Evolutionary conservation across 2,113 vertebrate species (phyloP).

Genomic region (Apaloderma vittatum): DNA sequence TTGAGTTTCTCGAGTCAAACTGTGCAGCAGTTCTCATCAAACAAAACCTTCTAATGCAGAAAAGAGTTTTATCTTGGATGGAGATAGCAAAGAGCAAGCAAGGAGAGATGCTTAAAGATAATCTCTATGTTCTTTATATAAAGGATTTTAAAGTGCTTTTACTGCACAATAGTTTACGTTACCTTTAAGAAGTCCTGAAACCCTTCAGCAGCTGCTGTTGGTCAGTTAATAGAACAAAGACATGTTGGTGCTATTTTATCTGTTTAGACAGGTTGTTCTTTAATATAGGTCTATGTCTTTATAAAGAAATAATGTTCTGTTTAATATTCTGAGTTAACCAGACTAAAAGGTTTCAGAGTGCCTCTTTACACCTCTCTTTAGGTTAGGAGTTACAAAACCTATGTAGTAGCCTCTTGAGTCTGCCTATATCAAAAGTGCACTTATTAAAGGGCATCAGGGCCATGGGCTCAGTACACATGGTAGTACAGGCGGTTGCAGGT

Average conservation of each 20-base stretch:
- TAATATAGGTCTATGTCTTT: neutral
- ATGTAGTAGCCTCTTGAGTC: neutral
- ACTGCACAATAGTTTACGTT: neutral
- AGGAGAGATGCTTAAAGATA: neutral
- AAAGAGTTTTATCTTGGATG: neutral
- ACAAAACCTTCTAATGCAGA: neutral
- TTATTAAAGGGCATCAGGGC: neutral
- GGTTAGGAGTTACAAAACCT: neutral
- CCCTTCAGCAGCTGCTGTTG: neutral
- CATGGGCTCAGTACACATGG: fast-evolving
- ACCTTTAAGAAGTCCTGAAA: neutral
- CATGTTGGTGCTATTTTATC: slow-evolving; percentile 46
- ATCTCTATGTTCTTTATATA: neutral
- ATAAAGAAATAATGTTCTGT: neutral
- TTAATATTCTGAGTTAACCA: neutral
- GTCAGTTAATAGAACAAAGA: neutral
- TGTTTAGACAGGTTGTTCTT: neutral
- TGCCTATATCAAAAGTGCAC: neutral
- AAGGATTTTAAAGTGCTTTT: neutral
- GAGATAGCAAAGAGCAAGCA: neutral
- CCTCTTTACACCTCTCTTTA: neutral
- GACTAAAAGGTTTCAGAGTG: neutral
- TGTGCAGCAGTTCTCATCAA: neutral
- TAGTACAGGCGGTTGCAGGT: neutral
- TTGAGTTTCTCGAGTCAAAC: neutral